Evolutionary conservation across 2,113 vertebrate genomes (phyloP), one percentile per base, ranked within the genome.

Genomic region (Elephantulus edwardii): DNA sequence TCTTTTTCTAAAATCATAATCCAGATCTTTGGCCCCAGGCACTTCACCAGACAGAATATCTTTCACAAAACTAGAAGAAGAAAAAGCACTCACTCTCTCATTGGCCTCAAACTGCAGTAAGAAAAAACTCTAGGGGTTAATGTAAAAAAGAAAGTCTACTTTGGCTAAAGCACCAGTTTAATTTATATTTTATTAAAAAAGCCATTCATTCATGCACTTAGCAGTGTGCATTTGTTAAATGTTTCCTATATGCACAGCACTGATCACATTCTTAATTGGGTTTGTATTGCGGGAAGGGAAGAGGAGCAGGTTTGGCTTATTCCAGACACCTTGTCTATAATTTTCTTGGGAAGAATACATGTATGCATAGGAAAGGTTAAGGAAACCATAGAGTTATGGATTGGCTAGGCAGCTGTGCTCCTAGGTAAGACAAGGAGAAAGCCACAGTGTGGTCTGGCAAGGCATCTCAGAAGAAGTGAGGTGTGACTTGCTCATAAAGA

Each of bases 1-100:
- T 93, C 93, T 96, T 89, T 94, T 91, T 95, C 95, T 92, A 92
- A 97, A 96, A 96, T 85, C 94, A 96, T 96, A 75, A 88, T 93
- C 95, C 92, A 94, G 95, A 64, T 54, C 70, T 91, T 74, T 22
- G 28, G 71, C 74, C 58, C 40, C 3, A 38, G 85, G 28, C n/a
- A 3, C 24, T 11, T 28, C 5, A 46, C 19, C 28, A 30, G 75
- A 46, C n/a, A 40, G 33, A 75, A 52, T n/a, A 50, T 38, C 33
- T 79, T 89, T 62, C 2, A 6, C 5, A 13, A 20, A 83, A 40
- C 30, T n/a, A n/a, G n/a, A 68, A 72, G 4, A 35, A 54, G 8
- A 11, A 5, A 56, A 80, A 52, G 24, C n/a, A 42, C 40, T 33
- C n/a, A 71, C 28, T 30, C 13, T 28, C 54, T 72, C 30, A 3